These are phyloP conservation scores for Crax fasciolata DNA, from an alignment of 2,797 vertebrate species.

Conservation along the genomic window DNA sequence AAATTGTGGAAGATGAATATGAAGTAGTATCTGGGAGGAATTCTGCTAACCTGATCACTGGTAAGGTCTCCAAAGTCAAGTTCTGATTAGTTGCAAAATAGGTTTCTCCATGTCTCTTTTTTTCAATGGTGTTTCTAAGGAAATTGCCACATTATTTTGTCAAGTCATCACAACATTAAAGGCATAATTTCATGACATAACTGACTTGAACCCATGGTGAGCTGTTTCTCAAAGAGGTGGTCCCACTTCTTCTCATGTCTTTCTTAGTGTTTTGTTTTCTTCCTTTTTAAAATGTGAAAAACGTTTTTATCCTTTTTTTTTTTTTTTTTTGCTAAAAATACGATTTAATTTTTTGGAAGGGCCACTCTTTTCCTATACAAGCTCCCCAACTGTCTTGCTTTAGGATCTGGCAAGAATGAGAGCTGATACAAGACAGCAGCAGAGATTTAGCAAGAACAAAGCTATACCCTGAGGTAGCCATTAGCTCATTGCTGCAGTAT, in stretches of 20 bases:
- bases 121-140: not conserved
- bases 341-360: not conserved
- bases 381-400: not conserved
- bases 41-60: not conserved
- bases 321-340: not conserved
- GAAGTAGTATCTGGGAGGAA: slow-evolving; percentile 7
- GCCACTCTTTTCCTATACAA: not conserved
- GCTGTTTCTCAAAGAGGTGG: not conserved
- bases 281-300: not conserved
- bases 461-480: not conserved
- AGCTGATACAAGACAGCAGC: not conserved
- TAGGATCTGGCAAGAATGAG: not conserved
- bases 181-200: not conserved
- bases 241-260: not conserved
- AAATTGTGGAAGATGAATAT: not conserved
- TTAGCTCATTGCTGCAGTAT: not conserved
- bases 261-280: not conserved
- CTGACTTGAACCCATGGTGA: not conserved
- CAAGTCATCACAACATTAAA: not conserved
- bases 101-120: slow-evolving; percentile 20
- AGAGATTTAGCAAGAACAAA: not conserved
- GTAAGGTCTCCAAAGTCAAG: not conserved
- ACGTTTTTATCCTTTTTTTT: not conserved
- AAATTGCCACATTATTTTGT: slow-evolving; percentile 16
- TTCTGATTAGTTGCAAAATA: slow-evolving; percentile 12